phyloP scores from a whole-genome alignment of 2,797 vertebrate species.

The Sebastes hopkinsi region DNA sequence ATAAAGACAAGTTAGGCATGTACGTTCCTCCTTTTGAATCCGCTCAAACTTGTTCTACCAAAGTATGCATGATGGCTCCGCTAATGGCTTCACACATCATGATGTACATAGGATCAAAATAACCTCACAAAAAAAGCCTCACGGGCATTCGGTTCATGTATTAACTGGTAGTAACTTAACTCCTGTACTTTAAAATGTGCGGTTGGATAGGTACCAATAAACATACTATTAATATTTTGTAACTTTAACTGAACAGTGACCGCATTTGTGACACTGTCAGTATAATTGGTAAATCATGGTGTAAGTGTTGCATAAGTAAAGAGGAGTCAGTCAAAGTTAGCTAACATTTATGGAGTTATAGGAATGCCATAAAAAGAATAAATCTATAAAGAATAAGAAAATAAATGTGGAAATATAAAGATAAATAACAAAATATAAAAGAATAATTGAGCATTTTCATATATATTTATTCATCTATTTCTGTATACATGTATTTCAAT shows the following conservation, averaged over 20 bases:
- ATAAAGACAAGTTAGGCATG: not conserved
- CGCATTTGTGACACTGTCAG: not conserved
- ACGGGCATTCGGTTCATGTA: not conserved
- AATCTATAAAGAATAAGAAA: too few relatives aligned
- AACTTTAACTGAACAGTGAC: too few relatives aligned
- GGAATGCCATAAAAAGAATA: accelerated
- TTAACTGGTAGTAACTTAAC: not conserved
- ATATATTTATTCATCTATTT: too few relatives aligned
- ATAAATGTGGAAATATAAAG: too few relatives aligned
- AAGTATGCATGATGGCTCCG: not conserved
- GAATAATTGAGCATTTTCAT: too few relatives aligned
- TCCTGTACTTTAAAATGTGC: not conserved
- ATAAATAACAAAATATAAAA: too few relatives aligned
- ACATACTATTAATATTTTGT: not conserved
- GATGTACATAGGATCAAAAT: not conserved
- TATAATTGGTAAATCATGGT: accelerated
- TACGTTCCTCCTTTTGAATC: not conserved
- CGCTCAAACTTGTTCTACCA: not conserved
- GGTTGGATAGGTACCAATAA: not conserved
- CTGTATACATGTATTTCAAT: too few relatives aligned
- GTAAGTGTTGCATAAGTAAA: not conserved
- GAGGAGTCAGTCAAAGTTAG: not conserved
- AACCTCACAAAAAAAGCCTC: not conserved
- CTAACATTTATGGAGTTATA: too few relatives aligned
- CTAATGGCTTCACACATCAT: not conserved